Evolutionary conservation across 2,113 vertebrate genomes (phyloP).

Genomic region (Glaucomys volans): DNA sequence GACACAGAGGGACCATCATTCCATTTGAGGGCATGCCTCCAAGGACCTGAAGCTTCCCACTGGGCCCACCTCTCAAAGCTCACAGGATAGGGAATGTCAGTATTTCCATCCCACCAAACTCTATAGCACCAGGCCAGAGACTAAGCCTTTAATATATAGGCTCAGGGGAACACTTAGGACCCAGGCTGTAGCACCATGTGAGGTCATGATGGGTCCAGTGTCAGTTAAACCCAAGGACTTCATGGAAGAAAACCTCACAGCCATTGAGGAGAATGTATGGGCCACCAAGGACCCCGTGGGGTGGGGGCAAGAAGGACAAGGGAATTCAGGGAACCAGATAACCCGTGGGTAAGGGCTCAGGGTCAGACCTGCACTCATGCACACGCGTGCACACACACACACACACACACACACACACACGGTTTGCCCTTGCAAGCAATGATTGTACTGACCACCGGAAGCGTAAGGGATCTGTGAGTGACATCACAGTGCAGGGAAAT

Average conservation of each 20-base stretch:
- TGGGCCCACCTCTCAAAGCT: not conserved
- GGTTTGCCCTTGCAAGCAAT: not conserved
- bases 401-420: not conserved
- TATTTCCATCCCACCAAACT: not conserved
- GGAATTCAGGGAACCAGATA: not conserved
- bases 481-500: not conserved
- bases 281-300: not conserved
- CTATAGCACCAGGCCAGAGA: not conserved
- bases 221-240: not conserved
- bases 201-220: not conserved
- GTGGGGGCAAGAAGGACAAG: not conserved
- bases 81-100: too few relatives aligned
- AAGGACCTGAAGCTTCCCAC: not conserved
- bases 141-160: not conserved
- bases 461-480: too few relatives aligned
- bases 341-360: not conserved
- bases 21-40: too few relatives aligned
- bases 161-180: not conserved
- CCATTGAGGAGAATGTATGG: not conserved
- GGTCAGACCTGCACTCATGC: not conserved
- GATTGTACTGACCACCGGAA: not conserved
- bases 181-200: not conserved
- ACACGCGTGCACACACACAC: not conserved
- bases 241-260: not conserved
- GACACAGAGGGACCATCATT: too few relatives aligned